phyloP scores from a whole-genome alignment of 2,113 vertebrate genomes.

The Gymnocephalus cernua region DNA sequence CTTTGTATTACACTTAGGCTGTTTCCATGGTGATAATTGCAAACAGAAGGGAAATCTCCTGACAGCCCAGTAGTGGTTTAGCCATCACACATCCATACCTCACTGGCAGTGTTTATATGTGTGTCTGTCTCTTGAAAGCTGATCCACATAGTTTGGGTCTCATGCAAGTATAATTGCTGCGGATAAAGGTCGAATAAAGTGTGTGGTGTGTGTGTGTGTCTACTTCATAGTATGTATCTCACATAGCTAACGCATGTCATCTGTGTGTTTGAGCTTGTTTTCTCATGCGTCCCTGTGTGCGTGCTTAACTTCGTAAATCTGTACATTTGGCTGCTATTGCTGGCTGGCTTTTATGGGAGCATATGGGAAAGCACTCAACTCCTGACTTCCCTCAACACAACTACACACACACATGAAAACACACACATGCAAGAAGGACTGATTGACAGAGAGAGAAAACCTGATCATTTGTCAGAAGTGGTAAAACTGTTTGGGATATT shows the following conservation, averaged over 20 bases:
- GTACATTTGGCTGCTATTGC: constrained; percentile 37
- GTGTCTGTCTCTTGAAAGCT: constrained; percentile 1
- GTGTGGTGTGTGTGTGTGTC: constrained; percentile 16
- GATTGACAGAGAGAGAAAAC: constrained; percentile 17
- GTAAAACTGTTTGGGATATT: neutral
- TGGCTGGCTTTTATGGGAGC: constrained; percentile 70
- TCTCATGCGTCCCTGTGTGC: constrained; percentile 33
- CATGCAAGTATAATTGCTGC: constrained; percentile 13
- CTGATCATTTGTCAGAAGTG: constrained; percentile 5
- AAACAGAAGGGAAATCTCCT: constrained; percentile 15
- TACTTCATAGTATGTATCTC: neutral
- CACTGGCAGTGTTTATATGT: neutral
- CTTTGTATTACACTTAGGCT: neutral
- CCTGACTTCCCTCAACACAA: constrained; percentile 34
- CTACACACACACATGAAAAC: constrained; percentile 9
- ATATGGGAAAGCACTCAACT: constrained; percentile 76
- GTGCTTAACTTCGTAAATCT: constrained; percentile 48
- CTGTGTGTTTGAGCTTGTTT: constrained; percentile 40
- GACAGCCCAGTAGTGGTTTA: neutral
- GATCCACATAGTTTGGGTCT: constrained; percentile 6
- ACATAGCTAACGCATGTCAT: constrained; percentile 1
- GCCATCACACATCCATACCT: constrained; percentile 6
- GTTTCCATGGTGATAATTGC: neutral
- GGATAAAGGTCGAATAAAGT: constrained; percentile 41
- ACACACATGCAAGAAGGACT: constrained; percentile 9